phyloP scores from a whole-genome alignment of 2,888 invertebrate genomes.

The Chrysomela aeneicollis region DNA sequence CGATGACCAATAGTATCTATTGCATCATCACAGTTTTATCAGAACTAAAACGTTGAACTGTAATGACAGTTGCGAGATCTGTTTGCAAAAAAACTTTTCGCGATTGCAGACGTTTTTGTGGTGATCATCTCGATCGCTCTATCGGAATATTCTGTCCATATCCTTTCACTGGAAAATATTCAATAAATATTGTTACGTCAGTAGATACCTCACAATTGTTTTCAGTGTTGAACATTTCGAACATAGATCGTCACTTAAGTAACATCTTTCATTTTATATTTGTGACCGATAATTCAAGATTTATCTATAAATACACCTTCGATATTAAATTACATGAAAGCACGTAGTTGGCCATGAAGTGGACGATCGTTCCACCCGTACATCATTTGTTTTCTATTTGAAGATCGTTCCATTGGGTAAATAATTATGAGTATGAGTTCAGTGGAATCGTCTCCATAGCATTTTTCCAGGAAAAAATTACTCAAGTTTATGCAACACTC shows the following conservation, averaged over 20 bases:
- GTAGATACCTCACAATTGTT: constrained; percentile 30
- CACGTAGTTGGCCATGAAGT: constrained; percentile 43
- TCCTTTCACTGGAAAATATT: constrained; percentile 24
- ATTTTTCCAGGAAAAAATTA: not conserved
- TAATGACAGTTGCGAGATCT: constrained; percentile 1
- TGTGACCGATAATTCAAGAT: constrained; percentile 43
- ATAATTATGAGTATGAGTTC: not conserved
- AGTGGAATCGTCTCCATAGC: not conserved
- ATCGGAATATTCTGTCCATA: constrained; percentile 12
- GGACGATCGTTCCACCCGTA: constrained; percentile 35
- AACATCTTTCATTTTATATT: constrained; percentile 50
- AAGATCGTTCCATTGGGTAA: constrained; percentile 16
- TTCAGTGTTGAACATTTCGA: constrained; percentile 38
- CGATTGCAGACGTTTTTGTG: not conserved
- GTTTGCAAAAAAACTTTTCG: not conserved
- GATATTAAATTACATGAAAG: constrained; percentile 40
- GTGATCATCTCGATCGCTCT: no score
- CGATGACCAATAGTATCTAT: not conserved
- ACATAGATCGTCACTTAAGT: constrained; percentile 51
- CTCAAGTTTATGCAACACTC: not conserved
- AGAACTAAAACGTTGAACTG: not conserved
- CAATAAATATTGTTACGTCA: constrained; percentile 31
- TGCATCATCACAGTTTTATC: not conserved
- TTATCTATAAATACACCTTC: constrained; percentile 46
- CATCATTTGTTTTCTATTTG: constrained; percentile 21